Percentiles rank a stretch among this genome's conserved stretches.
These are phyloP conservation scores for Orchestes rusci DNA, from an alignment of 2,888 invertebrate genomes.

Conservation along the genomic window DNA sequence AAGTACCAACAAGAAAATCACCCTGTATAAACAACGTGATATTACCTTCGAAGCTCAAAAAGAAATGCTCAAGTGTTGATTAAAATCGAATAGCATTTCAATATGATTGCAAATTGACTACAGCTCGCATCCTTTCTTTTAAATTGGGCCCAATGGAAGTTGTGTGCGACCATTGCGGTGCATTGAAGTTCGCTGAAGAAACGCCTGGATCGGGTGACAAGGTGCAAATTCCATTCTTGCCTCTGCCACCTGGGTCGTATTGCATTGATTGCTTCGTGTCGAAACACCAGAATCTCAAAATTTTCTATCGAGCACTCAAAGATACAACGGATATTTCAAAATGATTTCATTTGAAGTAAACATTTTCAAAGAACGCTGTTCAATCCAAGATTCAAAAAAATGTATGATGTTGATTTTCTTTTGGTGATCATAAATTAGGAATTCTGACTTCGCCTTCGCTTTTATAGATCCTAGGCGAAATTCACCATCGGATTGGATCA, in stretches of 20 bases:
- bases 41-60: background rate
- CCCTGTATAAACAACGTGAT: no score
- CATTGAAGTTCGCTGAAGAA: slow-evolving; percentile 17
- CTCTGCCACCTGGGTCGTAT: slow-evolving; percentile 24
- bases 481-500: no score
- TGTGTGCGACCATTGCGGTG: slow-evolving; percentile 23
- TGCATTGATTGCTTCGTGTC: slow-evolving; percentile 23
- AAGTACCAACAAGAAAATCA: no score
- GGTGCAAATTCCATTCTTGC: slow-evolving; percentile 24
- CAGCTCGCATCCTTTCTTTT: slow-evolving; percentile 7
- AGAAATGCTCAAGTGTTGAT: slow-evolving; percentile 2
- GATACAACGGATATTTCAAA: slow-evolving; percentile 11
- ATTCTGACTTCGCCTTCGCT: no score
- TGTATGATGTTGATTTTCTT: no score
- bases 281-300: slow-evolving; percentile 24
- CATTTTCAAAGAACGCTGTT: no score
- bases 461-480: no score
- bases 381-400: no score
- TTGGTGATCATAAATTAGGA: no score
- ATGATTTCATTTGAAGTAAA: no score
- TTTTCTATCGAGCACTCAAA: slow-evolving; percentile 19
- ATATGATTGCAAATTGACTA: slow-evolving; percentile 4
- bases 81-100: slow-evolving; percentile 7
- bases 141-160: slow-evolving; percentile 20
- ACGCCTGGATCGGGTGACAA: slow-evolving; percentile 19